These are phyloP conservation scores for Biston betularia DNA, from an alignment of 2,888 invertebrate species.

Conservation along the genomic window DNA sequence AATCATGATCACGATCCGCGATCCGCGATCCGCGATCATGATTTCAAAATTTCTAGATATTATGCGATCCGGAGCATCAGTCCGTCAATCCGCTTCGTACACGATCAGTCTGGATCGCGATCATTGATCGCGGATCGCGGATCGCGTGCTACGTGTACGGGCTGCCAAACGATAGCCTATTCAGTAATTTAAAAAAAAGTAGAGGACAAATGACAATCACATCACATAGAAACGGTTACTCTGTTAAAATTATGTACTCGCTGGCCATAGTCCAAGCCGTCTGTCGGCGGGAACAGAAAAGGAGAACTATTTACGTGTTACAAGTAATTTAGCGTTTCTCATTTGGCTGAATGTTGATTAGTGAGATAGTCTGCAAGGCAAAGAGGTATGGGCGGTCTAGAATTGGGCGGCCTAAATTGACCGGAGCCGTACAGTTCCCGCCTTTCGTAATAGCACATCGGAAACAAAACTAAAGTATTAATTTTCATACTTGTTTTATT, in stretches of 20 bases:
- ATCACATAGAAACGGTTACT: background rate
- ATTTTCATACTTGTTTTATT: too few relatives aligned
- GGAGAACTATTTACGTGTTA: conserved; percentile 54
- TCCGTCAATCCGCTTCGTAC: too few relatives aligned
- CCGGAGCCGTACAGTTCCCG: background rate
- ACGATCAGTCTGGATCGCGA: too few relatives aligned
- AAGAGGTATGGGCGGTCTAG: conserved; percentile 16
- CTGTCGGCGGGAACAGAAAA: conserved; percentile 63
- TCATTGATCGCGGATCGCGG: too few relatives aligned
- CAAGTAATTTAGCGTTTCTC: conserved; percentile 54
- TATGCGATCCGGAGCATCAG: too few relatives aligned
- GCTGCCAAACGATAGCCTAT: too few relatives aligned
- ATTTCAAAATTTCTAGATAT: too few relatives aligned
- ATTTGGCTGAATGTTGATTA: conserved; percentile 46
- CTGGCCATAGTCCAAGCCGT: conserved; percentile 72
- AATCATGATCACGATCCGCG: too few relatives aligned
- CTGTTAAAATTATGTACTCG: background rate
- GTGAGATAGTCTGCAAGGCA: conserved; percentile 11
- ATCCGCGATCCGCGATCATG: too few relatives aligned
- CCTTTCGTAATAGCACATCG: background rate
- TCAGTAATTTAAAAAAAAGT: too few relatives aligned
- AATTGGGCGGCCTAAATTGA: conserved; percentile 2
- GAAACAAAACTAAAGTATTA: background rate
- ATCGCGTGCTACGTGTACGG: too few relatives aligned
- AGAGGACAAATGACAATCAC: too few relatives aligned